Evolutionary conservation across 2,797 vertebrate species (phyloP), one percentile per base, ranked within the genome.

Genomic region (Champsocephalus esox): DNA sequence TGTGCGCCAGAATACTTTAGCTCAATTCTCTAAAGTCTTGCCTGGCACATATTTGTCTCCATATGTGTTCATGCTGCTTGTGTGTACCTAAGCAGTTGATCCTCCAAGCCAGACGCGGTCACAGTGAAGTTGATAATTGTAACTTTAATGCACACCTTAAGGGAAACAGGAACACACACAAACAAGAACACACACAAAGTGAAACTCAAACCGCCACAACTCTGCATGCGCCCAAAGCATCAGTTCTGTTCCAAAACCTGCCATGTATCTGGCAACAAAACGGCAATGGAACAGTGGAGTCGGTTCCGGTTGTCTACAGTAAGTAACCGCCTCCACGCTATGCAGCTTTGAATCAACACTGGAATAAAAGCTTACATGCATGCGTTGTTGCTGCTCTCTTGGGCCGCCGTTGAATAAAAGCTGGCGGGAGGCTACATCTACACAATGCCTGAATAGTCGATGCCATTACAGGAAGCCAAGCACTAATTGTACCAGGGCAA

Each of bases 101-200:
- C 96, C 75, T 97, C 97, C 67, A 97, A 90, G 56, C 96, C 96
- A 66, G 96, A 96, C 83, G 90, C 95, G 21, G 96, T 97, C 73
- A 97, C 96, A 0, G 96, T 97, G 87, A 97, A 97, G 90, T 97
- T 97, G 79, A 98, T 97, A 70, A 97, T 94, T 49, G 96, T 97
- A 66, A 98, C 97, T 94, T 97, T 97, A 82, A 97, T 97, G 78
- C 96, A 97, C 43, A 97, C 96, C 97, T 97, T 78, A 48, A 81
- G 67, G n/a, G 6, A 43, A 78, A 66, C 2, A 77, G 6, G 13
- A 17, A 82, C 24, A 62, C 3, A 24, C 10, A 52, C 17, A 55
- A 1, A 66, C 45, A 28, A 58, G 69, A 12, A n/a, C 8, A 52
- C n/a, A 54, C 4, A 60, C 9, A 58, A 10, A 48, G 5, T 44